Conservation (phyloP, 1,140 invertebrate species). For the Anastrepha obliqua region DNA sequence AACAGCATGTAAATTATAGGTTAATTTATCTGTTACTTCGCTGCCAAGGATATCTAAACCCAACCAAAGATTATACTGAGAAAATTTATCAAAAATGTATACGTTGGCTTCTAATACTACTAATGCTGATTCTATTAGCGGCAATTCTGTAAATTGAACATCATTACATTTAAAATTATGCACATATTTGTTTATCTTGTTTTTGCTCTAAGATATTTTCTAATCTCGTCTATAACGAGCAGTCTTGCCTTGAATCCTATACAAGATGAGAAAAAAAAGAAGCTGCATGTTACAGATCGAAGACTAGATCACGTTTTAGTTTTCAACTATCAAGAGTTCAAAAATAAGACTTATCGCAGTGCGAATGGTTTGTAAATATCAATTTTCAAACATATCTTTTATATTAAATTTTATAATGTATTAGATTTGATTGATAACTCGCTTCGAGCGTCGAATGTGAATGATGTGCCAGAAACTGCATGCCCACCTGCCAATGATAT, state of each 20-base stretch:
- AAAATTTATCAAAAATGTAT: neutral
- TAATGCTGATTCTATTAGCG: neutral
- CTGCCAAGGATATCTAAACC: neutral
- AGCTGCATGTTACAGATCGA: neutral
- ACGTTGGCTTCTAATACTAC: neutral
- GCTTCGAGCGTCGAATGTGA: neutral
- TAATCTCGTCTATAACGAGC: neutral
- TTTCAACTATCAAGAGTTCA: neutral
- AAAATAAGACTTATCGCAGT: neutral
- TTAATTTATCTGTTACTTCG: neutral
- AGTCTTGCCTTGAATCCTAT: neutral
- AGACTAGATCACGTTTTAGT: conserved; percentile 1
- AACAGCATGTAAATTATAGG: neutral
- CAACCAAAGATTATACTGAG: neutral
- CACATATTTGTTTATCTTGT: neutral
- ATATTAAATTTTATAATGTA: neutral
- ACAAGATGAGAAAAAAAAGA: neutral
- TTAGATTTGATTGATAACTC: neutral
- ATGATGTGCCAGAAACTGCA: neutral
- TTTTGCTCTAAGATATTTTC: neutral
- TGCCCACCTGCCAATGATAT: neutral
- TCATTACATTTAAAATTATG: too few relatives aligned
- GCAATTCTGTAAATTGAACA: neutral
- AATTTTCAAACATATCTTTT: neutral
- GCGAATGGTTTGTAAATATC: conserved; percentile 4